These are phyloP conservation scores for Serranus cabrilla DNA, from an alignment of 2,797 vertebrate species.

Conservation along the genomic window DNA sequence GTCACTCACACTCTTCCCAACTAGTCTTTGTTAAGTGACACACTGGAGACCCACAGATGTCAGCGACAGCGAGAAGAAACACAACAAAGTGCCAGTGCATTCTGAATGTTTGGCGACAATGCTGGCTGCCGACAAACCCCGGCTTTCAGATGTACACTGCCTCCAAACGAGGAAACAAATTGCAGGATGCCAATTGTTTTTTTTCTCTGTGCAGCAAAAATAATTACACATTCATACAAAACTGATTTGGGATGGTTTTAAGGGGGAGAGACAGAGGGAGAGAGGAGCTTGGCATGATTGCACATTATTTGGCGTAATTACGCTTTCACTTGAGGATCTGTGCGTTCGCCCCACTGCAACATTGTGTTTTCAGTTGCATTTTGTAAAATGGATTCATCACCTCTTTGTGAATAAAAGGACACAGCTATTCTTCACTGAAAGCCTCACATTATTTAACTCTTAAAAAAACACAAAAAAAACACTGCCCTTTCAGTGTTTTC, in stretches of 20 bases:
- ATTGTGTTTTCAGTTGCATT: constrained; percentile 47
- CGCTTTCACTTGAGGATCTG: constrained; percentile 66
- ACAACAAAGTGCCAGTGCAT: constrained; percentile 30
- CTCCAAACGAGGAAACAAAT: constrained; percentile 56
- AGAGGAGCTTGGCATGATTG: constrained; percentile 61
- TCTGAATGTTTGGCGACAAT: constrained; percentile 47
- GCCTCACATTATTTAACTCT: constrained; percentile 42
- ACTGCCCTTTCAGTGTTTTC: constrained; percentile 24
- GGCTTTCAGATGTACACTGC: constrained; percentile 37
- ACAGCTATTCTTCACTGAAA: constrained; percentile 39
- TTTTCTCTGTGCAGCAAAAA: constrained; percentile 48
- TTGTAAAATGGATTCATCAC: constrained; percentile 63
- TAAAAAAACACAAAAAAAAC: background rate
- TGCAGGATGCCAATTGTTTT: constrained; percentile 57
- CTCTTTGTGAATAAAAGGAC: constrained; percentile 45
- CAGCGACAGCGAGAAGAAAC: constrained; percentile 21
- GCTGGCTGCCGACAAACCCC: constrained; percentile 39
- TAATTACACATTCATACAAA: constrained; percentile 74
- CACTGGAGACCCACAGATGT: constrained; percentile 50
- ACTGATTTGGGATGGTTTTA: constrained; percentile 68
- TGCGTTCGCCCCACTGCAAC: constrained; percentile 49
- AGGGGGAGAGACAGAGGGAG: constrained; percentile 12
- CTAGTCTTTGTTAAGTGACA: constrained; percentile 20
- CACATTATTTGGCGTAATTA: constrained; percentile 74
- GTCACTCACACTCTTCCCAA: constrained; percentile 30